Percentiles rank a stretch among this genome's conserved stretches.
Evolutionary conservation across 2,888 invertebrate species (phyloP).

Genomic region (Eulithis testata): DNA sequence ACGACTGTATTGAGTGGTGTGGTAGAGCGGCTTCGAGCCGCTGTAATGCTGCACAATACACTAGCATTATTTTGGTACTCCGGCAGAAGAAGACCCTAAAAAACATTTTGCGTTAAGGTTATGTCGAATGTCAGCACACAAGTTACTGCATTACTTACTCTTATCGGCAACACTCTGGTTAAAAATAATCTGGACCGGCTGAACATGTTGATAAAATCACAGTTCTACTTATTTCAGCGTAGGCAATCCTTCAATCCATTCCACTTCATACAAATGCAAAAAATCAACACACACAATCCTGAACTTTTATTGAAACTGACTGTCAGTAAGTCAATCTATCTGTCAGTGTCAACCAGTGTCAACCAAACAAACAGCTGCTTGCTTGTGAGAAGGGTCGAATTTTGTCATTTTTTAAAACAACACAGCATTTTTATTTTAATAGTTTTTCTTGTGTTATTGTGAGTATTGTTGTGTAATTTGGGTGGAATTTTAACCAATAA

Average conservation of each 20-base stretch:
- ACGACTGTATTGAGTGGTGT: constrained; percentile 96
- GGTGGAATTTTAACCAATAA: no score
- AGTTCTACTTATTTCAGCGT: constrained; percentile 29
- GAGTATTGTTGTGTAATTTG: no score
- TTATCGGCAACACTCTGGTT: constrained; percentile 61
- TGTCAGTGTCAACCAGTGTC: background rate
- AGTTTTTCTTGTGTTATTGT: no score
- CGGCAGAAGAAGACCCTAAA: constrained; percentile 71
- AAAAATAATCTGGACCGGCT: constrained; percentile 72
- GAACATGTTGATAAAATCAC: constrained; percentile 66
- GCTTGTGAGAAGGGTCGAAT: no score
- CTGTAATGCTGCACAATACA: constrained; percentile 65
- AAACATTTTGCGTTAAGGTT: constrained; percentile 47
- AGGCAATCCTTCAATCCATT: constrained; percentile 48
- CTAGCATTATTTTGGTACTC: constrained; percentile 74
- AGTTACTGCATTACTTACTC: constrained; percentile 25
- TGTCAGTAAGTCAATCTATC: background rate
- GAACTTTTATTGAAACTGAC: no score
- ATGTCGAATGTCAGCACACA: constrained; percentile 33
- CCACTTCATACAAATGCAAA: constrained; percentile 15
- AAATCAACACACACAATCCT: no score
- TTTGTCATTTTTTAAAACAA: no score
- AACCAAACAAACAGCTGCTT: background rate
- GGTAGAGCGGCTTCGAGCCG: constrained; percentile 77
- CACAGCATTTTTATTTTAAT: no score